Base-by-base conservation (phyloP, 2,888 invertebrate genomes). In the Drosophila flavopinicola region DNA sequence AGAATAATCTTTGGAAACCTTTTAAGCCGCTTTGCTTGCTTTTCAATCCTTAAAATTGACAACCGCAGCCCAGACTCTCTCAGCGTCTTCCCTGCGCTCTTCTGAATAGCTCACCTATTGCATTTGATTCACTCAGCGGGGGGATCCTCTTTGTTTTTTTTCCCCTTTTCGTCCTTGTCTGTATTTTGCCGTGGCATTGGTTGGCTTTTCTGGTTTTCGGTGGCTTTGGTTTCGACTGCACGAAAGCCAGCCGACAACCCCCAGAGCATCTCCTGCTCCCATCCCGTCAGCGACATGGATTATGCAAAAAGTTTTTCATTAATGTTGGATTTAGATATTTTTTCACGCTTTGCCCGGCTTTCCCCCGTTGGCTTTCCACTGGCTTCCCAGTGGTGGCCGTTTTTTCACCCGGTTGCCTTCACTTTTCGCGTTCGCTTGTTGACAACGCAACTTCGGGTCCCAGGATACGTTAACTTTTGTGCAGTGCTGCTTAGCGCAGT, bases 241-340 rank as follows among this genome's bases (percentile, higher is more conserved):
- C 5, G 6, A 33, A 6, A 13, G 6, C 20, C 17, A 24, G n/a
- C n/a, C n/a, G 1, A 6, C 9, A 17, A 27, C 17, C 1, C 27
- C 9, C 25, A 10, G n/a, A 39, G 35, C 53, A 51, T 54, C 29
- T 41, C n/a, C 48, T 9, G 24, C 15, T 47, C 30, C 15, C 54
- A 35, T 20, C 29, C 29, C 23, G 54, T 23, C 56, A 54, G 53
- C 66, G 47, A 66, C 83, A 70, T 78, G 86, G 89, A 89, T 89
- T 89, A 89, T 89, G 88, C 86, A 88, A 79, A 89, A 88, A 88
- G 87, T 88, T 88, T 88, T 87, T 88, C 86, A 87, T 88, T 88
- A 88, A 88, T 88, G 88, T 89, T 89, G 79, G 80, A 84, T 87
- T 83, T 87, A 83, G 84, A 74, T 83, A 74, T 85, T 86, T 85